A percentile compares a stretch with the other conserved stretches of the same genome.
Conservation (phyloP, 2,888 invertebrate species). For the Allygus modestus region DNA sequence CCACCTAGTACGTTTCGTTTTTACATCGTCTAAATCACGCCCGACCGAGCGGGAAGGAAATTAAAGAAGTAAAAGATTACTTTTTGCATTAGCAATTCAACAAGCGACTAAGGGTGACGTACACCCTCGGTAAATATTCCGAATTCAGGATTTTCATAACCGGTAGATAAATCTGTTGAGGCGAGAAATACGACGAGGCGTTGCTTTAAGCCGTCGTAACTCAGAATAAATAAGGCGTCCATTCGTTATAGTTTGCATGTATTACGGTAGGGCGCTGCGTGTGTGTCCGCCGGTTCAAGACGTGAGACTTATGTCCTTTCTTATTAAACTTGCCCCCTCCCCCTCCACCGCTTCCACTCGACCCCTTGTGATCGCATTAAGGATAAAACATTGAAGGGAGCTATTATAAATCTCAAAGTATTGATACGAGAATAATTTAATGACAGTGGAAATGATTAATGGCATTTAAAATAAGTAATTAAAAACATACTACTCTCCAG, state of each 20-base stretch:
- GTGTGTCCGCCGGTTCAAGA: constrained; percentile 17
- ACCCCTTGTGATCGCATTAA: neutral
- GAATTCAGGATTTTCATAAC: constrained; percentile 45
- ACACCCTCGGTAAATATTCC: constrained; percentile 41
- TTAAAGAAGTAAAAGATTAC: constrained; percentile 45
- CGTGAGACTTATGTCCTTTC: constrained; percentile 39
- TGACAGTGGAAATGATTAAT: no score
- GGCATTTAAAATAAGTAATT: no score
- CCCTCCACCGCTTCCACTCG: no score
- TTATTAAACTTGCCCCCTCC: constrained; percentile 34
- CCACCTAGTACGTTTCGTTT: neutral
- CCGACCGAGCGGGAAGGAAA: constrained; percentile 7
- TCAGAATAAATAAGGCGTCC: constrained; percentile 47
- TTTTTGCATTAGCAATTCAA: constrained; percentile 43
- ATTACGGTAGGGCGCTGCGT: constrained; percentile 31
- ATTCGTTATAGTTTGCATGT: constrained; percentile 43
- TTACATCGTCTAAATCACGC: constrained; percentile 29
- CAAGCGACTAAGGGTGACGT: constrained; percentile 38
- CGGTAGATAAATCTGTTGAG: constrained; percentile 41
- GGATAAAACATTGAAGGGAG: neutral
- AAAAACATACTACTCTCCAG: no score
- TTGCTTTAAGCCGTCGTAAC: constrained; percentile 41
- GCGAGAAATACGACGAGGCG: constrained; percentile 35
- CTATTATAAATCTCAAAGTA: no score
- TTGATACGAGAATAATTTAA: no score